A percentile compares a stretch with the other conserved stretches of the same genome.
phyloP scores from a whole-genome alignment of 1,140 invertebrate species.

The Glossosoma conforme region DNA sequence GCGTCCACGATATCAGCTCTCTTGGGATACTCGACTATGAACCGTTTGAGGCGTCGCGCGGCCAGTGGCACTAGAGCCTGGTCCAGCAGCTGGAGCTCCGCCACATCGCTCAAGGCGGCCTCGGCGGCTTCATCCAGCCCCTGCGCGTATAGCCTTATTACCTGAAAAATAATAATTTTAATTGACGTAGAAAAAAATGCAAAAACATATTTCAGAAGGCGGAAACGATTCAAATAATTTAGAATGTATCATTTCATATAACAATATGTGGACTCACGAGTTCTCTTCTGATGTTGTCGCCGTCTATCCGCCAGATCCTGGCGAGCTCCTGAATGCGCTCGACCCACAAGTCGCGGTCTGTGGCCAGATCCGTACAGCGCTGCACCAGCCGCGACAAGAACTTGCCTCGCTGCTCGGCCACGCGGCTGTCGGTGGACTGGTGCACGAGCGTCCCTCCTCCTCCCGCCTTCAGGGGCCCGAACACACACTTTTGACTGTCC shows the following conservation, averaged over 20 bases:
- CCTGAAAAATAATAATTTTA: slow-evolving; percentile 34
- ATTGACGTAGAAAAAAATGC: too few relatives aligned
- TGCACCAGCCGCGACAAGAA: slow-evolving; percentile 60
- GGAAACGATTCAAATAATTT: slow-evolving; percentile 1
- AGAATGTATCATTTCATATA: background rate
- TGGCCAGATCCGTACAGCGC: slow-evolving; percentile 52
- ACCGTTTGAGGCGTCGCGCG: slow-evolving; percentile 64
- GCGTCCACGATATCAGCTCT: slow-evolving; percentile 60
- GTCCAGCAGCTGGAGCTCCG: slow-evolving; percentile 59
- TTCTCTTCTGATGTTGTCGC: slow-evolving; percentile 68
- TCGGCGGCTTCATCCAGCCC: slow-evolving; percentile 74
- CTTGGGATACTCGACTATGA: slow-evolving; percentile 53
- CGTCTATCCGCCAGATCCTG: slow-evolving; percentile 73
- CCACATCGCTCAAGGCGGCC: slow-evolving; percentile 64
- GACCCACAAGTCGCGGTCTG: slow-evolving; percentile 57
- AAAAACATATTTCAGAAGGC: too few relatives aligned
- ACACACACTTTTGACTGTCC: slow-evolving; percentile 35
- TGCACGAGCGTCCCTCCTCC: slow-evolving; percentile 44
- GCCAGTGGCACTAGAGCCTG: slow-evolving; percentile 62
- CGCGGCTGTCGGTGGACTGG: slow-evolving; percentile 49
- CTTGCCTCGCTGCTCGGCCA: slow-evolving; percentile 60
- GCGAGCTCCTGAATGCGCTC: slow-evolving; percentile 65
- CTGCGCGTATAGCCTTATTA: slow-evolving; percentile 68
- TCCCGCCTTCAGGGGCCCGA: slow-evolving; percentile 34
- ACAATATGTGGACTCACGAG: slow-evolving; percentile 46